Conservation (phyloP, 2,797 vertebrate species). For the Notamacropus eugenii region DNA sequence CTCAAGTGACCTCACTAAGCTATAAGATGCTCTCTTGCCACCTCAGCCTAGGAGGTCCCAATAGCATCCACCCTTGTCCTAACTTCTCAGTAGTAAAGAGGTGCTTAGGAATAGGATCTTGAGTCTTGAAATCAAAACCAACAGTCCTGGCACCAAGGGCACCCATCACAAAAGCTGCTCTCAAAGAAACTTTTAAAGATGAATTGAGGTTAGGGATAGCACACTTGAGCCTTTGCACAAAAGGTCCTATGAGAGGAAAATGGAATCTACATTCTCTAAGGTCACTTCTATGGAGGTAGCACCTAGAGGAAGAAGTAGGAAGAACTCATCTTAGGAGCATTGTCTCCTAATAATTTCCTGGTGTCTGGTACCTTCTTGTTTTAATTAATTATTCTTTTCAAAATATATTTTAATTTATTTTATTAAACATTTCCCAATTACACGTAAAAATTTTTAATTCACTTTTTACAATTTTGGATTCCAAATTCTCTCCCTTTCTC, state of each 20-base stretch:
- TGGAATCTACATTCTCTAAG: not conserved
- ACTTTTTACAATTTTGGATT: not conserved
- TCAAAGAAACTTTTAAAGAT: not conserved
- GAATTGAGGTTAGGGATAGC: not conserved
- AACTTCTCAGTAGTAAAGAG: not conserved
- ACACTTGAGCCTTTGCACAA: not conserved
- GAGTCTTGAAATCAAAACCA: not conserved
- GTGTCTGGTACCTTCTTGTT: not conserved
- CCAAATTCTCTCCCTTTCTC: not conserved
- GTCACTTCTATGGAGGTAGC: not conserved
- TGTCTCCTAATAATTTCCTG: not conserved
- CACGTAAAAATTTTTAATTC: not conserved
- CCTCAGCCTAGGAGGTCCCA: constrained; percentile 14
- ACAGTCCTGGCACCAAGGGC: not conserved
- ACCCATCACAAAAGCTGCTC: not conserved
- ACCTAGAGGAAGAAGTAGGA: not conserved
- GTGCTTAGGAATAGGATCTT: not conserved
- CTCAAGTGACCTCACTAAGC: not conserved
- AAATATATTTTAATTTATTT: not conserved
- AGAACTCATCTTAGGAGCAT: not conserved
- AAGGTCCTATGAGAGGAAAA: not conserved
- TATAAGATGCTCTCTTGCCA: not conserved
- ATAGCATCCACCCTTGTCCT: not conserved
- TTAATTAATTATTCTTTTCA: not conserved
- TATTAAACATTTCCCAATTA: not conserved